Evolutionary conservation across 2,888 invertebrate species (phyloP).

Genomic region (Gasteruption jaculator): DNA sequence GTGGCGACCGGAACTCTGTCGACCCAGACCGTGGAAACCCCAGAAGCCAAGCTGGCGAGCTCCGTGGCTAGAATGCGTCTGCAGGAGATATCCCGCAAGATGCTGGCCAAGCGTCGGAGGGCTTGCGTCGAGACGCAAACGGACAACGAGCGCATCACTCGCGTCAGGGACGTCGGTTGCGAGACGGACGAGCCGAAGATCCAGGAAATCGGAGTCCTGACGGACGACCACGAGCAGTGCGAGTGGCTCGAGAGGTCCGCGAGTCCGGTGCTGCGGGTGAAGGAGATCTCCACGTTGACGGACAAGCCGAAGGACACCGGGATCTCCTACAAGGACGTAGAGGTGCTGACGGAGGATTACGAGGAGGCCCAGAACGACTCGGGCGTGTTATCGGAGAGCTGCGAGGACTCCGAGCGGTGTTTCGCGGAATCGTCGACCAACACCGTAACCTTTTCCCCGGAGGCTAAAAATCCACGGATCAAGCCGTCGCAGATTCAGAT

Average conservation of each 20-base stretch:
- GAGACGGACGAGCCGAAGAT: constrained; percentile 33
- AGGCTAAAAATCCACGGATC: no score
- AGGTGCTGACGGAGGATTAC: constrained; percentile 33
- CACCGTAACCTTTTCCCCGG: no score
- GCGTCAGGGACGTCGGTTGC: constrained; percentile 35
- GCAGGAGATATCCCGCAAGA: constrained; percentile 45
- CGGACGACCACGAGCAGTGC: constrained; percentile 36
- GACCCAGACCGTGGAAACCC: constrained; percentile 30
- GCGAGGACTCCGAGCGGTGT: constrained; percentile 32
- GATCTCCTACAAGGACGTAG: constrained; percentile 33
- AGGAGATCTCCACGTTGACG: constrained; percentile 40
- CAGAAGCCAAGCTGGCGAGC: constrained; percentile 33
- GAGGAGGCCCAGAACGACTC: constrained; percentile 33
- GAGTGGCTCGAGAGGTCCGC: constrained; percentile 5
- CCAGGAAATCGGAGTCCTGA: constrained; percentile 36
- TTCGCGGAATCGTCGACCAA: constrained; percentile 34
- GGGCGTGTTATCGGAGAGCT: constrained; percentile 36
- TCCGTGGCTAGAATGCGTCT: constrained; percentile 37
- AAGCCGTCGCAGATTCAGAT: no score
- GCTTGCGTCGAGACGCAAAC: constrained; percentile 45
- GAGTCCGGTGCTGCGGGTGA: constrained; percentile 32
- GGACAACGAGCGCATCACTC: constrained; percentile 33
- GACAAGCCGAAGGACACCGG: constrained; percentile 28
- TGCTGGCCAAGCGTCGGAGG: constrained; percentile 41
- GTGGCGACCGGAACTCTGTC: constrained; percentile 30